Base-by-base conservation (phyloP, 2,888 invertebrate species). In the Cryptus viduatorius region DNA sequence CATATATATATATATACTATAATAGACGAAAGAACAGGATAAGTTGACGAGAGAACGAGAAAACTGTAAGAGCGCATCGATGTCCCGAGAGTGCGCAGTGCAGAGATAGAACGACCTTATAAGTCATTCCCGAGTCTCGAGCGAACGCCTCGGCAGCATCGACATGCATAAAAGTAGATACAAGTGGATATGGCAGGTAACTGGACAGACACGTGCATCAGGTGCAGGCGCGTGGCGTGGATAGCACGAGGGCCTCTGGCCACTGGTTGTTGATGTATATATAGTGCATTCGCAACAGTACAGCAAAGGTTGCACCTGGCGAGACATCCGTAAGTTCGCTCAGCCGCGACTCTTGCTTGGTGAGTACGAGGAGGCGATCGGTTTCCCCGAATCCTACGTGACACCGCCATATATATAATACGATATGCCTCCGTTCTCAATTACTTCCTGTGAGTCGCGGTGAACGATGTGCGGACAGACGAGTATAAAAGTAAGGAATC, bases 171-270 rank as follows among this genome's bases (percentile, higher is more conserved):
- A 88, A 87, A 87, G 88, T 81, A 82, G 82, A 87, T 86, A 86
- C 87, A 85, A 87, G 88, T 88, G 86, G 89, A 89, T 89, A 90
- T 89, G 88, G 88, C 87, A 89, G 87, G 87, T 80, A 83, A 87
- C 77, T 87, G 86, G 86, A 86, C 85, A 77, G 86, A 84, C 87
- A 86, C 88, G 87, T 87, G 87, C 83, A 81, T 44, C 73, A 29
- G 61, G 46, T 53, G 61, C 65, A 29, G 59, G 68, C 78, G 79
- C 78, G 82, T 79, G 84, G 80, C 80, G 75, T 46, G n/a, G 72
- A 80, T 73, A 78, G 61, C 61, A 68, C 77, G 76, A 68, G 71
- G 61, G 61, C 61, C 19, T 31, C n/a, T 61, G 56, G 50, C 8
- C 53, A 77, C 77, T 72, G 68, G 46, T 50, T 24, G 24, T 24